phyloP scores from a whole-genome alignment of 2,113 vertebrate species.

The Hypomesus transpacificus region DNA sequence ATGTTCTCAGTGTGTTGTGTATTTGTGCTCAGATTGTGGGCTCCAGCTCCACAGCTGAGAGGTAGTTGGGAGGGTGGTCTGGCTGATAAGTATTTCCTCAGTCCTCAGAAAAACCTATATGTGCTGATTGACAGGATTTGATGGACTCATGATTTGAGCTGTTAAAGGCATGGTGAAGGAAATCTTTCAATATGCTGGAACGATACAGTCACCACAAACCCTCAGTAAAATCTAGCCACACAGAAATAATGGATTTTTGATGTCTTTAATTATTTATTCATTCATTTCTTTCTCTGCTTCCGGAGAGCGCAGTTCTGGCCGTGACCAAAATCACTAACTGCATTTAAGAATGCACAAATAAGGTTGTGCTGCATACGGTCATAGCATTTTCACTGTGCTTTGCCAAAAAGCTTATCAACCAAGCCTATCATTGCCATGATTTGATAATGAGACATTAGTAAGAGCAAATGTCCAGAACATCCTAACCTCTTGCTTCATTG shows the following conservation, averaged over 20 bases:
- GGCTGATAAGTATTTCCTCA: background rate
- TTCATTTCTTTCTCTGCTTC: conserved; percentile 19
- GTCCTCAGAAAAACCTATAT: background rate
- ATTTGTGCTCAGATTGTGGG: background rate
- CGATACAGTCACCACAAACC: conserved; percentile 41
- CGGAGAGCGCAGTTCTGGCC: conserved; percentile 11
- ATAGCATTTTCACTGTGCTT: conserved; percentile 1
- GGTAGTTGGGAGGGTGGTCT: background rate
- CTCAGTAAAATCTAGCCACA: conserved; percentile 46
- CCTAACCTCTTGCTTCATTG: background rate
- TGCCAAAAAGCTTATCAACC: conserved; percentile 44
- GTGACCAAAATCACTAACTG: conserved; percentile 33
- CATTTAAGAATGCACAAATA: conserved; percentile 39
- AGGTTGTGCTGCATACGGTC: background rate
- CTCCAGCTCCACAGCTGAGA: background rate
- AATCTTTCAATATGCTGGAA: conserved; percentile 46
- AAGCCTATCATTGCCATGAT: conserved; percentile 22
- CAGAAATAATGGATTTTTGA: conserved; percentile 53
- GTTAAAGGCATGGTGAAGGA: conserved; percentile 41
- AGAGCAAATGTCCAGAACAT: no score
- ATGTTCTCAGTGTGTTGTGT: background rate
- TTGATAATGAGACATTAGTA: background rate
- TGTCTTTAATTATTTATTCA: conserved; percentile 52
- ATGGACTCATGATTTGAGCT: conserved; percentile 20
- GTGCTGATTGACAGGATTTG: conserved; percentile 55